Base-by-base conservation (phyloP, 2,888 invertebrate species). In the Eupsilia transversa region DNA sequence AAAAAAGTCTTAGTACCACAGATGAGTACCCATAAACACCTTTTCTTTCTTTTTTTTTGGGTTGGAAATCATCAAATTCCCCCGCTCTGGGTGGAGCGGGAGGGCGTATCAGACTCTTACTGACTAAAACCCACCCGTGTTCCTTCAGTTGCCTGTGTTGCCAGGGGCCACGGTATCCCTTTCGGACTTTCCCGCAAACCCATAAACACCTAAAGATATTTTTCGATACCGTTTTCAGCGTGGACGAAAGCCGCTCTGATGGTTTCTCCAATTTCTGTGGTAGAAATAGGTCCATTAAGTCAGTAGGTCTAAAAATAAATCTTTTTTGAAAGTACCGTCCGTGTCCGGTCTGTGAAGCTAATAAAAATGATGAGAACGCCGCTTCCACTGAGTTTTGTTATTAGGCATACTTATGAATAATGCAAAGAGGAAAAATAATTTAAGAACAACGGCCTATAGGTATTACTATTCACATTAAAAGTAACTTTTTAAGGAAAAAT, bases 331-430 rank as follows among this genome's bases (percentile, higher is more conserved):
- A 35, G 7, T 35, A 54, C 35, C 54, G 27, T 52, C 23, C 20
- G n/a, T n/a, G n/a, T n/a, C n/a, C n/a, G 75, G 79, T 64, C 83
- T 72, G 77, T 70, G 82, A 79, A 82, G 80, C 81, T 85, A 87
- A 88, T 88, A 87, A 86, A 88, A 84, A 86, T 85, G 82, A 85
- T 83, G 86, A 83, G 86, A 75, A 83, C 79, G 83, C 77, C 79
- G 83, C 77, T 75, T 80, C 82, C 77, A 70, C 77, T 54, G 78
- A 80, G 78, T 87, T 88, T 88, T 86, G 77, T 84, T 87, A 87
- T 81, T 86, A 85, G 70, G 85, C 69, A 70, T 74, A 79, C 86
- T 87, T 86, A 87, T 88, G 87, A 88, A 88, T 88, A 87, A 88
- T 88, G 74, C 82, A 86, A 84, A 83, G 69, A 72, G 78, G 63